Base-by-base conservation (phyloP, 1,140 invertebrate species). In the Drosophila melanogaster region DNA sequence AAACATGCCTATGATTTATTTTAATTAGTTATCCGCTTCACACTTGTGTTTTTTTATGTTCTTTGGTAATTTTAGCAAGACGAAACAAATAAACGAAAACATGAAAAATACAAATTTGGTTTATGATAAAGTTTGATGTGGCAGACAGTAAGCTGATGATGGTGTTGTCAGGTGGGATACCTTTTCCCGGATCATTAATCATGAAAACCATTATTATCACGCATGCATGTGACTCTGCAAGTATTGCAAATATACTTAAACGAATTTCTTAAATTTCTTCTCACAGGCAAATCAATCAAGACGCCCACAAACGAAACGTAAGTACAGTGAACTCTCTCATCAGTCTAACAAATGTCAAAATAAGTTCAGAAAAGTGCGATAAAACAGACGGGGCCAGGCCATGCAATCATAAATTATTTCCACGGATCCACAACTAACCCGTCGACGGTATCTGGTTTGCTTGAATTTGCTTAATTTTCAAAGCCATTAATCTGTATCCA, bases 281-380 rank as follows among this genome's bases (percentile, higher is more conserved):
- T 11, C 73, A 54, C 77, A 92, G 90, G 86, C n/a, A 91, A 92
- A 90, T 92, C 90, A n/a, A 72, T 90, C 30, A 92, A 92, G 71
- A 91, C 90, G 69, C 74, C 86, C 56, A 90, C 91, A 69, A 91
- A 87, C 40, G 91, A 92, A 92, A 92, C 91, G 91, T 92, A 90
- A 92, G 91, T 92, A 80, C 40, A 49, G 7, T 14, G n/a, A 61
- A 11, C 22, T 15, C 51, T 24, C 14, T 22, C 19, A 55, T 14
- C 11, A 38, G 35, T 15, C 55, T 58, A 44, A 35, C 33, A 75
- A 57, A 54, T 72, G 75, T 87, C 62, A 73, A 79, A 89, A 87
- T 77, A 77, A 71, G 56, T 72, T 65, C 49, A 76, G 37, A 33
- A 72, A 76, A 40, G 79, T 79, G 79, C 79, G 66, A 76, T 26